Conservation (phyloP, 1,140 invertebrate genomes). For the Nephotettix cincticeps region DNA sequence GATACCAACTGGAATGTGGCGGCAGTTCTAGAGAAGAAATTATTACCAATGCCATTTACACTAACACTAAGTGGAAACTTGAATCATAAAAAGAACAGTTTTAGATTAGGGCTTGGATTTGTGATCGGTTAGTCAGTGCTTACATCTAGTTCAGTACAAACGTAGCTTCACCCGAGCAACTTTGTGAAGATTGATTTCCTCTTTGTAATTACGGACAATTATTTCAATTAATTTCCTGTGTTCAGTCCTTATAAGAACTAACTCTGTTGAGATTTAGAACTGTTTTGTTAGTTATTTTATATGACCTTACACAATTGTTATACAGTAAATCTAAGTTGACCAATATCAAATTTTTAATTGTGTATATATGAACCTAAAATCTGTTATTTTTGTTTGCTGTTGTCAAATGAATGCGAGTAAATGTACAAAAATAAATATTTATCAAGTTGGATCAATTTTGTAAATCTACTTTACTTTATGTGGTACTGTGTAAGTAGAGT, state of each 20-base stretch:
- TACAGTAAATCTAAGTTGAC: not conserved
- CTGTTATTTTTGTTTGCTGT: not conserved
- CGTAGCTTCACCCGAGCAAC: not conserved
- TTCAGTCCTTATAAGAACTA: not conserved
- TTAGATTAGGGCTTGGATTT: slow-evolving; percentile 83
- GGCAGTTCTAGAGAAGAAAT: slow-evolving; percentile 91
- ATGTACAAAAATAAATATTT: not conserved
- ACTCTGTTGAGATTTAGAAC: not conserved
- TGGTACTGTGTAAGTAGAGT: no score
- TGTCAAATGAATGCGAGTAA: no score
- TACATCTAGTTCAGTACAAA: not conserved
- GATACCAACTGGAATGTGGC: slow-evolving; percentile 96
- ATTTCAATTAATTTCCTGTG: slow-evolving; percentile 11
- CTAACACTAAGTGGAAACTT: slow-evolving; percentile 89
- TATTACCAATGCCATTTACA: slow-evolving; percentile 90
- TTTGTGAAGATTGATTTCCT: not conserved
- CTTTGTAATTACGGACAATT: slow-evolving; percentile 8
- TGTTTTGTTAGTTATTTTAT: slow-evolving; percentile 7
- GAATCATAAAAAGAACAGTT: slow-evolving; percentile 88
- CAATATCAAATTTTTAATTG: not conserved
- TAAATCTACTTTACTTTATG: no score
- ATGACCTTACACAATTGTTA: not conserved
- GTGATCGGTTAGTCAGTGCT: slow-evolving; percentile 68
- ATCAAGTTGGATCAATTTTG: no score
- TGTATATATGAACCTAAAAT: not conserved